Base-by-base conservation (phyloP, 2,888 invertebrate species). In the Drepana falcataria region DNA sequence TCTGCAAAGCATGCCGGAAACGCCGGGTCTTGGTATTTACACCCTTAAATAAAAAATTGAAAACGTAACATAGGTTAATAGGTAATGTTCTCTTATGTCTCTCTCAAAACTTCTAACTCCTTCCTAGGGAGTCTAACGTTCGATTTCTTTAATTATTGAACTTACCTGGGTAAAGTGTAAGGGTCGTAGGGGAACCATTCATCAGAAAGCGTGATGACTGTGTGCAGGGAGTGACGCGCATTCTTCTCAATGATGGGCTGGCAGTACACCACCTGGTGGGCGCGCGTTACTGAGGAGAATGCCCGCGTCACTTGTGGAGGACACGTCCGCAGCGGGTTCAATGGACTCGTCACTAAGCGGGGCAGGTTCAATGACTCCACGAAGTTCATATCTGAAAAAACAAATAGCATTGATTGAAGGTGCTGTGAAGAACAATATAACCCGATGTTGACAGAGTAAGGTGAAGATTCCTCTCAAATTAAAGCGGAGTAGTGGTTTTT, bases 131-230 rank as follows among this genome's bases (percentile, higher is more conserved):
- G 21, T 21, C 21, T 21, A 21, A 21, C 21, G 21, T 21, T 21
- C 21, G 21, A 21, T 21, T 21, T 21, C 21, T 21, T 21, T 21
- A 21, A 21, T 67, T 77, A 48, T 52, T 53, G 47, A 40, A 81
- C 80, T 85, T 73, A 95, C 94, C 91, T 92, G 67, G 94, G 93
- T 49, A 98, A 87, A 21, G 95, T 83, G 76, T 96, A 98, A 0
- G 97, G 97, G 85, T 98, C 98, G 76, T 98, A 98, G 0, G 98
- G 98, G 79, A 97, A 98, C 90, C 95, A 97, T 55, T 94, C 93
- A 1, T 94, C 87, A 52, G 92, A 93, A 7, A 92, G 82, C n/a
- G 80, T 74, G n/a, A 80, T 81, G 2, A 81, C 59, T 65, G 83
- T 4, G 60, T 87, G 88, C 9, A 93, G 71, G 47, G 92, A 90